Base-by-base conservation (phyloP, 2,797 vertebrate species). In the Microctenopoma steveboyesi region DNA sequence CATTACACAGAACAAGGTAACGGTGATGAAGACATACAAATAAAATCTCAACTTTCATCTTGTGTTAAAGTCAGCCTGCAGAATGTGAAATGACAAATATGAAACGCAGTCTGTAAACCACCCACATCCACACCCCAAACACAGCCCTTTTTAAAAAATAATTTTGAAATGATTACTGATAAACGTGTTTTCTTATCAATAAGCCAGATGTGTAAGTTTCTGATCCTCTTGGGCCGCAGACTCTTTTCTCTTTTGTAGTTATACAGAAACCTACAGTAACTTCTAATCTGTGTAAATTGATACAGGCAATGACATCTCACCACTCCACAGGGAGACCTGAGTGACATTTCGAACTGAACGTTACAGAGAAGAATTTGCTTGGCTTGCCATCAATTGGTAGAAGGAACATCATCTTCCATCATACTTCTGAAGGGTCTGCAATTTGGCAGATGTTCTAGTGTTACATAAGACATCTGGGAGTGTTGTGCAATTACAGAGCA, bases 1-100 rank as follows among this genome's bases (percentile, higher is more conserved):
- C 60, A 94, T 99, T 56, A 91, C 93, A 64, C 96, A 97, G 79
- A 98, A 97, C 79, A 95, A 95, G 89, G 97, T 97, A 84, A 89
- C 86, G 7, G 12, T 2, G 48, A 61, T 28, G 52, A 13, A 65
- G 54, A 16, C 1, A 1, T 5, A 39, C 30, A 37, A 11, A 11
- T 37, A 47, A 30, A n/a, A 42, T 55, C 16, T 1, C 3, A 27
- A 40, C 7, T 25, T 4, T 5, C 39, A 16, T 42, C 14, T 43
- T 43, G 5, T 43, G 42, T 14, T 52, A 71, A 30, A 35, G 47
- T 18, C 18, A 42, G 35, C 16, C 57, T 22, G 42, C 4, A 15
- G 14, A 43, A 25, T 51, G 43, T 48, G 35, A 59, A 45, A n/a
- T 43, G 15, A 48, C 4, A 37, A n/a, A 11, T 2, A 39, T 22